Base-by-base conservation (phyloP, 2,888 invertebrate genomes). In the Apantesis nais region DNA sequence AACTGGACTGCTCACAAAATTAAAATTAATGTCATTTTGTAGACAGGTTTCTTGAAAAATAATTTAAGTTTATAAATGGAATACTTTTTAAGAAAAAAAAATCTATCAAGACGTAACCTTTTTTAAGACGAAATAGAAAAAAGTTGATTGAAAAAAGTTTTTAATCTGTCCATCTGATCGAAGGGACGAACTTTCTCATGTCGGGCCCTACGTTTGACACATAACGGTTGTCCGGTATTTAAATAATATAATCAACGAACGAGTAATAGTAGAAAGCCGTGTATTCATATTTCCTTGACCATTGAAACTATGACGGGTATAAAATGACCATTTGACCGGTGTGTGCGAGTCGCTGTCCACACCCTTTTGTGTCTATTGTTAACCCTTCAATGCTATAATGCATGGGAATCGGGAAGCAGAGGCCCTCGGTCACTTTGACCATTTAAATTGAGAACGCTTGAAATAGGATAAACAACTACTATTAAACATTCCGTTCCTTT, bases 241-340 rank as follows among this genome's bases (percentile, higher is more conserved):
- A 92, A 93, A 94, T 94, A 94, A 93, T 93, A 91, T 92, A 93
- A 92, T 92, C 92, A 92, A 86, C 86, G 85, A 81, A 78, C 81
- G 74, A 84, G 81, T 82, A 82, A 81, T 82, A 87, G 86, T 92
- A 92, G 93, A 92, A 92, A 93, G 92, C 87, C 86, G 85, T 88
- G 88, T 88, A 91, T 93, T 93, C 93, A 93, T 92, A 89, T 90
- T 89, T 93, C 93, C 94, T 94, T 92, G 92, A 81, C 89, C 87
- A 89, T 88, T 91, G 90, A 88, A 87, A 88, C 91, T 91, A 90
- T 90, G 90, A 88, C 88, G 88, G 89, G 90, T 90, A 92, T 92
- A 90, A 86, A 85, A 85, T 93, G 92, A 92, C 92, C 94, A 94
- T 94, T 94, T 94, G 94, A 93, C 94, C 94, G 93, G 93, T 91